A percentile compares a stretch with the other conserved stretches of the same genome.
Evolutionary conservation across 2,113 vertebrate genomes (phyloP).

Genomic region (Deroptyus accipitrinus): DNA sequence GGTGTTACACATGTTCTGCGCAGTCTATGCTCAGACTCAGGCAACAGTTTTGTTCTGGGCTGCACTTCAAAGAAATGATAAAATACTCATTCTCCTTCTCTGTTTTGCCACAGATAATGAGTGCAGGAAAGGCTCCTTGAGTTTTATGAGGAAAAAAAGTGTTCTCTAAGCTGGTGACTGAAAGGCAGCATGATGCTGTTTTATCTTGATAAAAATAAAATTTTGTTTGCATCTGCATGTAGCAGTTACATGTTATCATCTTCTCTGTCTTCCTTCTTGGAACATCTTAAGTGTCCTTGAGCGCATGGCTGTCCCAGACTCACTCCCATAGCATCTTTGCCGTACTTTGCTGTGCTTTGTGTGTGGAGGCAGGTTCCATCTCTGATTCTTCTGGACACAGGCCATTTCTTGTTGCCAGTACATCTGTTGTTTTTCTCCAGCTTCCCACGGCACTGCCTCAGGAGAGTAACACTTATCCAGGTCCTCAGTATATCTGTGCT

Average conservation of each 20-base stretch:
- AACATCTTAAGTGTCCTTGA: neutral
- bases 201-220: neutral
- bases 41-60: conserved; percentile 16
- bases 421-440: neutral
- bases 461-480: neutral
- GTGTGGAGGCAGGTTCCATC: neutral
- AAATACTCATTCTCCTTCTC: neutral
- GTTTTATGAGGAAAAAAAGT: neutral
- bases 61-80: conserved; percentile 49
- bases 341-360: neutral
- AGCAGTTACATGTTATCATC: neutral
- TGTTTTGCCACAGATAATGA: neutral
- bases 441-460: neutral
- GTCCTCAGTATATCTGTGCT: neutral
- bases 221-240: neutral
- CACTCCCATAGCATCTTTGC: neutral
- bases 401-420: neutral
- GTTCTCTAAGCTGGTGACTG: neutral
- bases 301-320: neutral
- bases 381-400: neutral
- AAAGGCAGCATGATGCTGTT: neutral
- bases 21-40: neutral
- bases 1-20: neutral
- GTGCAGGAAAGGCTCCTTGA: neutral
- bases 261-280: neutral